Base-by-base conservation (phyloP, 2,888 invertebrate species). In the Sarcophaga caerulescens region DNA sequence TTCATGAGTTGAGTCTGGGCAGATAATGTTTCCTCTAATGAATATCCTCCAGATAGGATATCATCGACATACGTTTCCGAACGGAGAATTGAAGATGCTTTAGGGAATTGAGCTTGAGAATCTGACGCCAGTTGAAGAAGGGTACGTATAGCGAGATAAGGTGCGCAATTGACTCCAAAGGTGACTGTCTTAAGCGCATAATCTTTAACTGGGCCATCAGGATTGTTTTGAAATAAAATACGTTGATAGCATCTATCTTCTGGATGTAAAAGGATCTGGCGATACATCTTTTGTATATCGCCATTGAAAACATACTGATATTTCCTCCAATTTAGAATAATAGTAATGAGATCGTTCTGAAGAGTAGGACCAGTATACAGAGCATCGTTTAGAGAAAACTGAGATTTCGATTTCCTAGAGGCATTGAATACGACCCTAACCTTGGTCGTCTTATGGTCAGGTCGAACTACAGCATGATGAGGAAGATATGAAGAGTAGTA, bases 261-360 rank as follows among this genome's bases (percentile, higher is more conserved):
- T 0, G 69, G 66, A 1, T 84, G 63, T 1, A 86, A 57, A 25
- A 59, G 62, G 6, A 88, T 85, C 60, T 88, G 87, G 25, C 65
- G 25, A 65, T 65, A 35, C 35, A 65, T 14, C 17, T 52, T 52
- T 52, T 52, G 17, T 12, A 88, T 84, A 35, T 89, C 88, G 4
- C 85, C 87, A 47, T 82, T 87, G 45, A 87, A 85, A 0, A 85
- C 85, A 44, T 76, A 88, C 17, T 47, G 21, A 25, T 75, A 87
- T 0, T 84, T 44, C 3, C 84, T 62, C 77, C 75, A 88, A 17
- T 69, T 66, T 0, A 87, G 23, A 1, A 87, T 57, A 0, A 87
- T 19, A 3, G 47, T 45, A 12, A 70, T 86, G 0, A 87, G 14
- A 45, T 87, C 85, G 2, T 47, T 25, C 63, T 88, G 87, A 23